phyloP scores from a whole-genome alignment of 2,113 vertebrate species.

The Chiloscyllium plagiosum region DNA sequence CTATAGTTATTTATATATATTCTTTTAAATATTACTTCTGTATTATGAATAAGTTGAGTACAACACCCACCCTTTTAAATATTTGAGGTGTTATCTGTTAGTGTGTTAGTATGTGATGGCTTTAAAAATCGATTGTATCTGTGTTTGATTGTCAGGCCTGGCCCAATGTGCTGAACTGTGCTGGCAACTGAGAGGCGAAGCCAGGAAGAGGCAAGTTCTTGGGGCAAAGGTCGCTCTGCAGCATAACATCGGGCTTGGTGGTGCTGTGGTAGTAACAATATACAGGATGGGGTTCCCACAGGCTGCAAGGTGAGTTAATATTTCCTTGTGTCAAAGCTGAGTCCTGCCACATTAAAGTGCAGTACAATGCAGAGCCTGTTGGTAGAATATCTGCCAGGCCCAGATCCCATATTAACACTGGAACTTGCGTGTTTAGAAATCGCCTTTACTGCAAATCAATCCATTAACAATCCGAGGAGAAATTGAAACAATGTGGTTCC shows the following conservation, averaged over 20 bases:
- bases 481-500: neutral
- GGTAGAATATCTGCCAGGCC: neutral
- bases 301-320: constrained; percentile 55
- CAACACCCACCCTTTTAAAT: neutral
- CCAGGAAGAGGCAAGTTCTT: constrained; percentile 72
- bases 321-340: neutral
- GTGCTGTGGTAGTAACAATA: constrained; percentile 75
- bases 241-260: constrained; percentile 86
- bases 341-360: neutral
- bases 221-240: constrained; percentile 83
- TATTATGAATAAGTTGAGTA: neutral
- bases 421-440: neutral
- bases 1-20: neutral
- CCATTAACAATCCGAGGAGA: neutral
- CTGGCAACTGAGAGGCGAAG: constrained; percentile 88
- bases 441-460: neutral
- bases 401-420: neutral
- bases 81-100: neutral
- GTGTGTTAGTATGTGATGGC: neutral
- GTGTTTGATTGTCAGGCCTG: constrained; percentile 69
- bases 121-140: constrained; percentile 34
- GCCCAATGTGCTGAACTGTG: constrained; percentile 93
- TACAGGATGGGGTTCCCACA: constrained; percentile 82
- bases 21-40: too few relatives aligned
- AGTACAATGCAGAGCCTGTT: neutral